Conservation (phyloP, 2,797 vertebrate species). For the Lates japonicus region DNA sequence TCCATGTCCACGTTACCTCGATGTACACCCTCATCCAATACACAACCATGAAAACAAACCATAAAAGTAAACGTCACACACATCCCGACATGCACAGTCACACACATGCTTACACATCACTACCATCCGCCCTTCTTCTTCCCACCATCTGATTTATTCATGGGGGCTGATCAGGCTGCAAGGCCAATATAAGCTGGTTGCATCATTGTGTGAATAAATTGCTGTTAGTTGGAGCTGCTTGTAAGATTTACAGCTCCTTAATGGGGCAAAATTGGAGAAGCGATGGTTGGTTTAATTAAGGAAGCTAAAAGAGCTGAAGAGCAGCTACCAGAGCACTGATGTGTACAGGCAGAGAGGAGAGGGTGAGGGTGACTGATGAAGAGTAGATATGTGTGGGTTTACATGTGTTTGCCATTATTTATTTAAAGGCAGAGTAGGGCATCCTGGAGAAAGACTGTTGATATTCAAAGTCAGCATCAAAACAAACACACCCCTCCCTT, state of each 20-base stretch:
- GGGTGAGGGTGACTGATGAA: constrained; percentile 39
- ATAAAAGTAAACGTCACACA: constrained; percentile 26
- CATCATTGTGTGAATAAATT: constrained; percentile 73
- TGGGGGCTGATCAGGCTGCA: constrained; percentile 64
- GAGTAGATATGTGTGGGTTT: constrained; percentile 48
- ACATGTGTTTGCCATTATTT: constrained; percentile 66
- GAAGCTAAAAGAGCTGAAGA: constrained; percentile 68
- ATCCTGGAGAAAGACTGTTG: too few species aligned
- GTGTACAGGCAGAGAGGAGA: constrained; percentile 26
- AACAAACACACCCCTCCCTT: too few species aligned
- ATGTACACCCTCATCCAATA: constrained; percentile 2
- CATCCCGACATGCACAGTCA: neutral
- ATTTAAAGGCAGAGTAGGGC: constrained; percentile 12
- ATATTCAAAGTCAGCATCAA: too few species aligned
- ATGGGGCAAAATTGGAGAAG: constrained; percentile 71
- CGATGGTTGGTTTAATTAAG: constrained; percentile 75
- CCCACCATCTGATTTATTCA: constrained; percentile 69
- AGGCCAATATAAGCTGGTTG: constrained; percentile 64
- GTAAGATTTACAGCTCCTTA: constrained; percentile 77
- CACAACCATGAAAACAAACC: constrained; percentile 3
- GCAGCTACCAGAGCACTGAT: constrained; percentile 60
- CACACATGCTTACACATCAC: constrained; percentile 50
- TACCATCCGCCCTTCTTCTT: neutral
- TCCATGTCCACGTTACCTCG: neutral
- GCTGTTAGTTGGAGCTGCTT: constrained; percentile 64